phyloP scores from a whole-genome alignment of 2,888 invertebrate species.

The Taenaris catops region DNA sequence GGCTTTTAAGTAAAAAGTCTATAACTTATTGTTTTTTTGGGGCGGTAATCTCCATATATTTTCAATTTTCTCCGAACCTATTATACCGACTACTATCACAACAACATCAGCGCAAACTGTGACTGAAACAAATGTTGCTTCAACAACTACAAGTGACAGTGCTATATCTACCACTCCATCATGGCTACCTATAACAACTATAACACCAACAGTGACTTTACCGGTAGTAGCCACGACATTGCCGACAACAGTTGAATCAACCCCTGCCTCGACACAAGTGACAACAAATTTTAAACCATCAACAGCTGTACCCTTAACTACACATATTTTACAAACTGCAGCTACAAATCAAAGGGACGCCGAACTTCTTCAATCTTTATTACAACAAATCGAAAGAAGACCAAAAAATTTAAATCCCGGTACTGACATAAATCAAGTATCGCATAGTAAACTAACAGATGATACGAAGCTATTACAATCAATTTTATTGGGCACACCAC shows the following conservation, averaged over 20 bases:
- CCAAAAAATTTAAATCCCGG: conserved; percentile 55
- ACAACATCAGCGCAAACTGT: conserved; percentile 26
- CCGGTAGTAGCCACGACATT: conserved; percentile 21
- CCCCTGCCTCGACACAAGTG: conserved; percentile 22
- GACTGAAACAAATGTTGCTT: conserved; percentile 27
- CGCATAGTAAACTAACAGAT: conserved; percentile 30
- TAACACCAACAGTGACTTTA: conserved; percentile 12
- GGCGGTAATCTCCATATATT: too few relatives aligned
- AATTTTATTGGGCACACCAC: conserved; percentile 42
- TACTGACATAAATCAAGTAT: conserved; percentile 31
- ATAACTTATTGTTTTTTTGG: too few relatives aligned
- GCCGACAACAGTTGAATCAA: conserved; percentile 23
- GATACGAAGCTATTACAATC: conserved; percentile 53
- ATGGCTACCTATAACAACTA: conserved; percentile 28
- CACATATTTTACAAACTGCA: conserved; percentile 42
- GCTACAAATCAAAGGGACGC: conserved; percentile 48
- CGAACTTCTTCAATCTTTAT: conserved; percentile 38
- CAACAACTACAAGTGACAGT: conserved; percentile 1
- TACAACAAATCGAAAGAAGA: conserved; percentile 54
- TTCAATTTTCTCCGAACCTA: too few relatives aligned
- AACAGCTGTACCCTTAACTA: conserved; percentile 33
- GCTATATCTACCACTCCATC: conserved; percentile 15
- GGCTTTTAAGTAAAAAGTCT: too few relatives aligned
- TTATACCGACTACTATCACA: conserved; percentile 25
- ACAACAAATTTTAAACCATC: conserved; percentile 32